These are phyloP conservation scores for Pasiphila rectangulata DNA, from an alignment of 2,888 invertebrate genomes.

Conservation along the genomic window DNA sequence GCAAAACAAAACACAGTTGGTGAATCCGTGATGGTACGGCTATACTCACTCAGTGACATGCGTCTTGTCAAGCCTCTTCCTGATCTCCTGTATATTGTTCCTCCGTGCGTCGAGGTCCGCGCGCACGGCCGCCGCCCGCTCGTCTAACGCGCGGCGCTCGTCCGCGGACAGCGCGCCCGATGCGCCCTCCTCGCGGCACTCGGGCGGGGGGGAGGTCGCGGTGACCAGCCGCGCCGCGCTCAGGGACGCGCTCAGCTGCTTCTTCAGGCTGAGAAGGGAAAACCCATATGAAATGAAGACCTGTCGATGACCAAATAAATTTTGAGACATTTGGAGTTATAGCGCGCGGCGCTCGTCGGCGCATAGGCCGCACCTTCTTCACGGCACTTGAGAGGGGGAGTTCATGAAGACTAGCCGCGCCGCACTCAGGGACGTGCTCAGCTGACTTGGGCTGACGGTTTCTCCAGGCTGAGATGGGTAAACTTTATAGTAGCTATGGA, in stretches of 20 bases:
- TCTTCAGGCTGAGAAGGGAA: conserved; percentile 75
- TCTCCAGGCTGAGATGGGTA: no score
- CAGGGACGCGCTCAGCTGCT: conserved; percentile 83
- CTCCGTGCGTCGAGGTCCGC: conserved; percentile 89
- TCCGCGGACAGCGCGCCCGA: conserved; percentile 72
- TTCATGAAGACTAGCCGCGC: no score
- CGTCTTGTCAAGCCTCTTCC: conserved; percentile 88
- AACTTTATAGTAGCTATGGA: no score
- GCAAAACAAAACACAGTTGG: background rate
- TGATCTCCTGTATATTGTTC: conserved; percentile 89
- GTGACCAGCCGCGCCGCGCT: conserved; percentile 73
- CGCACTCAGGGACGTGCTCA: no score
- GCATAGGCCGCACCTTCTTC: no score
- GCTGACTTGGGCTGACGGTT: no score
- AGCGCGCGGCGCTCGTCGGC: no score
- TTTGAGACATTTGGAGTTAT: no score
- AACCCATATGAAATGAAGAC: no score
- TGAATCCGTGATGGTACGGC: background rate
- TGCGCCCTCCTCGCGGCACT: conserved; percentile 50
- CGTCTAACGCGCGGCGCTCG: conserved; percentile 80
- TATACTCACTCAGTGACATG: conserved; percentile 91
- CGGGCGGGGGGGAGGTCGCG: conserved; percentile 58
- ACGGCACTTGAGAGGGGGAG: no score
- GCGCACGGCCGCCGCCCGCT: conserved; percentile 70
- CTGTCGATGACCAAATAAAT: no score